These are phyloP conservation scores for Euleptes europaea DNA, from an alignment of 2,113 vertebrate species.

Conservation along the genomic window DNA sequence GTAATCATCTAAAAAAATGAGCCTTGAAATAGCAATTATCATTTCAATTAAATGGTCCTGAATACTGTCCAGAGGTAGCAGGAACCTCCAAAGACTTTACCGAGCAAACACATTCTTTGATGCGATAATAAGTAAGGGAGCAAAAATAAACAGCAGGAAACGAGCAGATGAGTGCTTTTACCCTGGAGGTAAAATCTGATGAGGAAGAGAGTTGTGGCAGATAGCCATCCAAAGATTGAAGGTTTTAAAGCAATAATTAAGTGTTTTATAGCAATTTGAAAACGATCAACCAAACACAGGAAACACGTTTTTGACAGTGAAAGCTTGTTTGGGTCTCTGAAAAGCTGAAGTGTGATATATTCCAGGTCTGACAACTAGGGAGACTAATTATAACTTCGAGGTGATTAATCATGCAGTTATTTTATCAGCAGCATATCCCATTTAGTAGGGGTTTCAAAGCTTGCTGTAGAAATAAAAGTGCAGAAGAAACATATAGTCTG, in stretches of 20 bases:
- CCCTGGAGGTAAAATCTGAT: slow-evolving; percentile 6
- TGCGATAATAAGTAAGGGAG: background rate
- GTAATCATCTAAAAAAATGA: slow-evolving; percentile 11
- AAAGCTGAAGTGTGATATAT: background rate
- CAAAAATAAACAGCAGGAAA: slow-evolving; percentile 12
- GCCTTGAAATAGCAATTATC: slow-evolving; percentile 8
- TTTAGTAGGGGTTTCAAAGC: background rate
- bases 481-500: background rate
- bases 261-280: background rate
- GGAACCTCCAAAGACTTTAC: background rate
- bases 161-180: slow-evolving; percentile 1
- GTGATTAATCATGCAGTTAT: slow-evolving; percentile 7
- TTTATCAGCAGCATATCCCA: background rate
- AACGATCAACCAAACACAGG: background rate
- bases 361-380: background rate
- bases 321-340: background rate
- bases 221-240: background rate
- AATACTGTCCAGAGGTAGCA: background rate
- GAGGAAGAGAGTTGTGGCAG: background rate
- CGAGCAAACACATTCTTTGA: background rate
- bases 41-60: slow-evolving; percentile 9
- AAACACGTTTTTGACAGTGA: background rate
- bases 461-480: background rate
- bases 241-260: slow-evolving; percentile 21
- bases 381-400: background rate